phyloP scores from a whole-genome alignment of 1,140 invertebrate species.

The Thrips palmi region DNA sequence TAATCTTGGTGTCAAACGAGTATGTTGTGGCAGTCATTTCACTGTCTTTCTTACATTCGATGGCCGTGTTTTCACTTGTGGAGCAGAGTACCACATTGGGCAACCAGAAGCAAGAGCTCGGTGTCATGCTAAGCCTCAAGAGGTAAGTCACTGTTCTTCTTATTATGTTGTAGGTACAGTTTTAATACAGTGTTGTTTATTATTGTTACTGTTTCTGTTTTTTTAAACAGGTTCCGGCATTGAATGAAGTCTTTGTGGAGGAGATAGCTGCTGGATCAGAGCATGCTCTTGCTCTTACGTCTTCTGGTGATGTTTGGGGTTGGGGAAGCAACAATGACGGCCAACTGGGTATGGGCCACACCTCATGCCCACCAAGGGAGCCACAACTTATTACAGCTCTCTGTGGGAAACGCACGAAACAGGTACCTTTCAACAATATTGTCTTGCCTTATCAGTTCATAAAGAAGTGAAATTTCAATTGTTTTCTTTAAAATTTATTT shows the following conservation, averaged over 20 bases:
- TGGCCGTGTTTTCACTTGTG: conserved; percentile 41
- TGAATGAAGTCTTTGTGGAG: conserved; percentile 31
- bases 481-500: conserved; percentile 5
- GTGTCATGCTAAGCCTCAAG: conserved; percentile 26
- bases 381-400: conserved; percentile 33
- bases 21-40: conserved; percentile 42
- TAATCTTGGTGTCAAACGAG: conserved; percentile 35
- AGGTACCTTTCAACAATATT: conserved; percentile 24
- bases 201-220: too few relatives aligned
- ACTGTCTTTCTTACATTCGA: conserved; percentile 40
- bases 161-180: not conserved
- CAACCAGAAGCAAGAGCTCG: conserved; percentile 27
- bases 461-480: conserved; percentile 3
- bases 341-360: conserved; percentile 39
- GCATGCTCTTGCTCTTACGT: conserved; percentile 37
- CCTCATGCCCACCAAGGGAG: conserved; percentile 29
- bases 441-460: not conserved
- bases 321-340: conserved; percentile 47
- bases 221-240: conserved; percentile 26
- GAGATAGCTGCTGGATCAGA: conserved; percentile 44
- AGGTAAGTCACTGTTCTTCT: conserved; percentile 12
- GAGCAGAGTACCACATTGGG: conserved; percentile 37
- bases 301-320: conserved; percentile 36
- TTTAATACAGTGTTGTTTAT: conserved; percentile 3
- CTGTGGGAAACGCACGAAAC: conserved; percentile 34